These are phyloP conservation scores for Pangasianodon hypophthalmus DNA, from an alignment of 2,113 vertebrate genomes.

Conservation along the genomic window DNA sequence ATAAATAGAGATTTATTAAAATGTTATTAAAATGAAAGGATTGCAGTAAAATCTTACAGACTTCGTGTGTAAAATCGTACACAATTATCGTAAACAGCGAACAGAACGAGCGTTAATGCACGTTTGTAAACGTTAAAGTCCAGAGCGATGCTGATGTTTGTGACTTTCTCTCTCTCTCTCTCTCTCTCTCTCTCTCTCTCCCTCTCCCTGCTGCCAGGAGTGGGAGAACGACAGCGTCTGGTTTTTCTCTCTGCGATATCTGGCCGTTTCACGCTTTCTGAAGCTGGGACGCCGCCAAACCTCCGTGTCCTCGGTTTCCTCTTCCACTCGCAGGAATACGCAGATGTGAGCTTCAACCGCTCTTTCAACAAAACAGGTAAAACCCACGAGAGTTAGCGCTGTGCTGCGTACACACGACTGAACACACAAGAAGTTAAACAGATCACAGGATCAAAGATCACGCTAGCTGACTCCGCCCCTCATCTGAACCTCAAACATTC, in stretches of 20 bases:
- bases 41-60: not conserved
- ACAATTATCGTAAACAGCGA: not conserved
- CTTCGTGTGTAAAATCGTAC: not conserved
- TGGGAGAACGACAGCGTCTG: slow-evolving; percentile 47
- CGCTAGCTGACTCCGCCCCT: not conserved
- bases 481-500: not conserved
- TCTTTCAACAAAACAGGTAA: slow-evolving; percentile 38
- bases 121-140: not conserved
- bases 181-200: not conserved
- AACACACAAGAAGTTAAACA: not conserved
- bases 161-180: not conserved
- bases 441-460: not conserved
- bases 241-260: slow-evolving; percentile 48
- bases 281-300: slow-evolving; percentile 26
- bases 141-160: not conserved
- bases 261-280: slow-evolving; percentile 42
- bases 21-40: not conserved
- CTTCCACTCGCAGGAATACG: slow-evolving; percentile 6
- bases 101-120: not conserved
- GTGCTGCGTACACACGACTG: not conserved
- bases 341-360: slow-evolving; percentile 19
- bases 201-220: slow-evolving; percentile 36
- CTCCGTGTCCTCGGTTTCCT: slow-evolving; percentile 44
- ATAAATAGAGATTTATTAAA: not conserved
- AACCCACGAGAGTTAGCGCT: not conserved